Conservation (phyloP, 2,113 vertebrate species). For the Agelaius phoeniceus region DNA sequence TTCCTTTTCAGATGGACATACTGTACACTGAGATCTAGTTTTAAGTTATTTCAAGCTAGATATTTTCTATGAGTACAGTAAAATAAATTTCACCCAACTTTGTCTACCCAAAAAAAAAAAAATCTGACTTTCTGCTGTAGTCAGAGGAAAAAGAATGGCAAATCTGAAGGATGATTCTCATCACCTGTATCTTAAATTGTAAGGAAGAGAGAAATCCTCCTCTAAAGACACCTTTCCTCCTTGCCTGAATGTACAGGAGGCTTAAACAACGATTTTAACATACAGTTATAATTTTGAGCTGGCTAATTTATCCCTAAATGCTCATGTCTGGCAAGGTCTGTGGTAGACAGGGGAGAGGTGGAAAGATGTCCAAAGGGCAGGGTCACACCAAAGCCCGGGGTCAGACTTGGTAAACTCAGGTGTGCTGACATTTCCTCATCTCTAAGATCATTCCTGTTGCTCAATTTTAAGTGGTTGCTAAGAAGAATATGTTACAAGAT, state of each 20-base stretch:
- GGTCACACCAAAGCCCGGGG: accelerated
- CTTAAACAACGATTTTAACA: neutral
- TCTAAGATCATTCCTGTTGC: neutral
- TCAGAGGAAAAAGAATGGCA: neutral
- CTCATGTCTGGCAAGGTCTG: neutral
- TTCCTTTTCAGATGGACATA: neutral
- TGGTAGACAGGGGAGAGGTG: accelerated
- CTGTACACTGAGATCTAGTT: neutral
- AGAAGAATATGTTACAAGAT: neutral
- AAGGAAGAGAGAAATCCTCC: neutral
- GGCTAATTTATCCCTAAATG: neutral
- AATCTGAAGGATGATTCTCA: neutral
- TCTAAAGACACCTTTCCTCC: neutral
- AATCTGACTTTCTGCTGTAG: neutral
- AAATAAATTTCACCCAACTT: neutral
- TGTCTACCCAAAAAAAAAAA: neutral
- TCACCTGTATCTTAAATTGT: neutral
- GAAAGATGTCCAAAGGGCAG: accelerated
- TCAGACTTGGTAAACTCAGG: neutral
- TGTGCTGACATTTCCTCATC: neutral
- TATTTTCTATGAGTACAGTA: neutral
- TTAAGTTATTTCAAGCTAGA: neutral
- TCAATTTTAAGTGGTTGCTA: neutral
- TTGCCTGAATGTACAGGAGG: neutral
- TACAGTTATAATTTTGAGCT: neutral